A percentile compares a stretch with the other conserved stretches of the same genome.
phyloP scores from a whole-genome alignment of 1,140 invertebrate genomes.

The Trialeurodes vaporariorum region DNA sequence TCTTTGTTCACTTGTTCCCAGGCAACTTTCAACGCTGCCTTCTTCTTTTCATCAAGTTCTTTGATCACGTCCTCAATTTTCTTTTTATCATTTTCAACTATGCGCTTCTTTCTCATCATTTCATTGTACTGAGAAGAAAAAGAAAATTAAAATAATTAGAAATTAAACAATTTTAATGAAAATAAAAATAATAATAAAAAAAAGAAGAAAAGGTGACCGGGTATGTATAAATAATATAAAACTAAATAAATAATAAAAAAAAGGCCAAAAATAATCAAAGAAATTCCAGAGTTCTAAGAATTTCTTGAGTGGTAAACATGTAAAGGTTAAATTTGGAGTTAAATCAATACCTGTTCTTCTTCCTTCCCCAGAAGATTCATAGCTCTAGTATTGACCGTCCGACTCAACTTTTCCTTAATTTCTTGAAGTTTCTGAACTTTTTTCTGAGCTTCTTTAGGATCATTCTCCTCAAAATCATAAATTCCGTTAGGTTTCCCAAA shows the following conservation, averaged over 20 bases:
- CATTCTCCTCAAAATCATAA: slow-evolving; percentile 43
- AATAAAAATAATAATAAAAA: too few species aligned
- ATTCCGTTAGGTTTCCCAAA: slow-evolving; percentile 51
- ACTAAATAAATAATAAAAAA: too few species aligned
- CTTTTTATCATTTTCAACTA: slow-evolving; percentile 75
- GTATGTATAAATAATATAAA: background rate
- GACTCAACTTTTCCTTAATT: slow-evolving; percentile 56
- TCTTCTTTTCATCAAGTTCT: slow-evolving; percentile 83
- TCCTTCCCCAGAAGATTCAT: slow-evolving; percentile 75
- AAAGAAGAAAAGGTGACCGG: background rate
- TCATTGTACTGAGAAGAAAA: slow-evolving; percentile 51
- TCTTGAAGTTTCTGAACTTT: slow-evolving; percentile 51
- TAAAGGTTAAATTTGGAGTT: too few species aligned
- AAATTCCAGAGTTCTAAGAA: background rate
- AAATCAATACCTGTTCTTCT: slow-evolving; percentile 73
- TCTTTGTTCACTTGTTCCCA: slow-evolving; percentile 74
- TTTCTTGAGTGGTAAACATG: too few species aligned
- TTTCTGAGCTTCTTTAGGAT: slow-evolving; percentile 44
- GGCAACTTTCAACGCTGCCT: slow-evolving; percentile 61
- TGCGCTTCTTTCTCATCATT: slow-evolving; percentile 63
- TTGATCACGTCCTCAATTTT: slow-evolving; percentile 72
- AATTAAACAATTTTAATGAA: background rate
- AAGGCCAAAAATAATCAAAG: too few species aligned
- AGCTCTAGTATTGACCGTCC: slow-evolving; percentile 71
- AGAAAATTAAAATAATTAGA: too few species aligned